These are phyloP conservation scores for Dryoscopus gambensis DNA, from an alignment of 2,113 vertebrate species.

Conservation along the genomic window DNA sequence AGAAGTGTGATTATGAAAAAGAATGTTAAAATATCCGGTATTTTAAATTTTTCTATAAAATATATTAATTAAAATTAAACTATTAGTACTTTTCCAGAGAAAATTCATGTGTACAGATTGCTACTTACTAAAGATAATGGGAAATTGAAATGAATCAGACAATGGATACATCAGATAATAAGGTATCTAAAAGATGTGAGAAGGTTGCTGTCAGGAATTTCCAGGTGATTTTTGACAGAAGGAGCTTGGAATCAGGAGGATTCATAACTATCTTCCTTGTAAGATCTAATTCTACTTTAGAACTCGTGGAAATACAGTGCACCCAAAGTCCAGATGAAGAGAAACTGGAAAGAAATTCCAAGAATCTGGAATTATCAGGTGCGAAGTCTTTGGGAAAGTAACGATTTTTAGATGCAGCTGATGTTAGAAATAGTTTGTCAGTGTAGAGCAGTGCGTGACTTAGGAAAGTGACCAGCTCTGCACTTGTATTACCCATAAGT, in stretches of 20 bases:
- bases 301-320: background rate
- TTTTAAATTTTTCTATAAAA: background rate
- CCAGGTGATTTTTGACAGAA: background rate
- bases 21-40: background rate
- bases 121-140: background rate
- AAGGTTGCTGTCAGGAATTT: background rate
- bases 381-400: background rate
- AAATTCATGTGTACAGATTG: background rate
- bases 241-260: background rate
- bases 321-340: background rate
- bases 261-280: background rate
- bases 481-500: background rate
- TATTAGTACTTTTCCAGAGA: background rate
- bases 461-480: background rate
- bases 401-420: background rate
- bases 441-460: fast-evolving
- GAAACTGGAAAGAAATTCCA: background rate
- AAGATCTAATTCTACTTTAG: background rate
- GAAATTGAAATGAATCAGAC: background rate
- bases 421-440: background rate
- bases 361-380: background rate
- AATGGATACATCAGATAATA: background rate
- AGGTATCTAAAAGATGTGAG: background rate
- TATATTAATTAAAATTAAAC: background rate
- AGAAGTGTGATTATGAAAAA: background rate